These are phyloP conservation scores for Drosophila murphyi DNA, from an alignment of 1,140 invertebrate genomes.

Conservation along the genomic window DNA sequence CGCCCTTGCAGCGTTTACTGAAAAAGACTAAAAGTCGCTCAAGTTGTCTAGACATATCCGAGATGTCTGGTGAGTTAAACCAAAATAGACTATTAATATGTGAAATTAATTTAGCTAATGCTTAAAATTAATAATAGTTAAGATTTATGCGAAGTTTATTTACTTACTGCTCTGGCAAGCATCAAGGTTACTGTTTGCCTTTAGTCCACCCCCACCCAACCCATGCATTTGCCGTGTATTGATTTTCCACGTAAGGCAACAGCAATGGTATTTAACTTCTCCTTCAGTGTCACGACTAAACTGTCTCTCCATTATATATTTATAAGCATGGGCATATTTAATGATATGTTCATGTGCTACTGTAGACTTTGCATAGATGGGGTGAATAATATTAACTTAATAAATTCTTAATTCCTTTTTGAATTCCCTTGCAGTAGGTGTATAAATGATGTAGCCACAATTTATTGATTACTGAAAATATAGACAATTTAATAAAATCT, in stretches of 20 bases:
- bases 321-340: too few species aligned
- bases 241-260: constrained; percentile 48
- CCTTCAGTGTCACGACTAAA: constrained; percentile 30
- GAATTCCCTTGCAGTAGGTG: too few species aligned
- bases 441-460: too few species aligned
- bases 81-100: background rate
- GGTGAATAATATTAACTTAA: too few species aligned
- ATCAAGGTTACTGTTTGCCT: constrained; percentile 28
- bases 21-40: constrained; percentile 66
- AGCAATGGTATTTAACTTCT: background rate
- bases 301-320: background rate
- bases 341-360: too few species aligned
- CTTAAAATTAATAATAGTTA: too few species aligned
- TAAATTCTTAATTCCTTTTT: too few species aligned
- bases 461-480: too few species aligned
- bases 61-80: constrained; percentile 56
- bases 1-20: constrained; percentile 46
- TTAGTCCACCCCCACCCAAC: constrained; percentile 9
- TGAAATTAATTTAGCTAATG: background rate
- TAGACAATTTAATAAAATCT: too few species aligned
- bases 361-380: too few species aligned
- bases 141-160: too few species aligned
- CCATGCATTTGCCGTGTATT: constrained; percentile 23
- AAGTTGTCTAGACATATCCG: constrained; percentile 64
- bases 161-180: background rate